Base-by-base conservation (phyloP, 2,113 vertebrate species). In the Acrocephalus arundinaceus region DNA sequence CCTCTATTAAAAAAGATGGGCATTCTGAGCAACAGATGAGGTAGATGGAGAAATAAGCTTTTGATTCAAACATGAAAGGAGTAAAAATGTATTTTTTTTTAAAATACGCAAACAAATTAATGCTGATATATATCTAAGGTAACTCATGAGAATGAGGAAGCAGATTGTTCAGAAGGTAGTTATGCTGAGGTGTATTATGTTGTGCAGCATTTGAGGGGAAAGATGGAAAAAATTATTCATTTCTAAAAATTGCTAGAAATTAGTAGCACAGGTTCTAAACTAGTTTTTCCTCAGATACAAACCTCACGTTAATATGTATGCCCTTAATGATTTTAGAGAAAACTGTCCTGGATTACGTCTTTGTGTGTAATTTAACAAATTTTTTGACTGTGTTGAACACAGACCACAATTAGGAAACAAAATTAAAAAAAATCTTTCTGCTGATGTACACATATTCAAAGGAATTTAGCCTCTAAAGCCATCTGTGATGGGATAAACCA, bases 161-260 rank as follows among this genome's bases (percentile, higher is more conserved):
- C 46, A 72, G 39, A 72, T 65, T 6, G 4, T 59, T 71, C 46
- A 41, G 28, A 85, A 20, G 7, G 6, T 7, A 46, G 7, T 43
- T 70, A 28, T 49, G 8, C 4, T 80, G 31, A 58, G 6, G 49
- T 70, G 28, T 49, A 7, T 52, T 74, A 8, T 13, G 6, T 37
- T 21, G 12, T 51, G 13, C 7, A 74, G 13, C 24, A 67, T 72
- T 67, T 67, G 5, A 11, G 1, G 2, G 1, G 10, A 24, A 48
- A 23, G 6, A 2, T 65, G 12, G 6, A 13, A 33, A 45, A 30
- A 1, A 71, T 37, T 41, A 24, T 9, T 46, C 3, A 0, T 45
- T 84, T 89, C 45, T 66, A 68, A 76, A 76, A 65, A 43, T 43
- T 73, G 10, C 6, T 30, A 39, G 15, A 90, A 87, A 45, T 48